Conservation (phyloP, 2,888 invertebrate species). For the Drosophila monieri region DNA sequence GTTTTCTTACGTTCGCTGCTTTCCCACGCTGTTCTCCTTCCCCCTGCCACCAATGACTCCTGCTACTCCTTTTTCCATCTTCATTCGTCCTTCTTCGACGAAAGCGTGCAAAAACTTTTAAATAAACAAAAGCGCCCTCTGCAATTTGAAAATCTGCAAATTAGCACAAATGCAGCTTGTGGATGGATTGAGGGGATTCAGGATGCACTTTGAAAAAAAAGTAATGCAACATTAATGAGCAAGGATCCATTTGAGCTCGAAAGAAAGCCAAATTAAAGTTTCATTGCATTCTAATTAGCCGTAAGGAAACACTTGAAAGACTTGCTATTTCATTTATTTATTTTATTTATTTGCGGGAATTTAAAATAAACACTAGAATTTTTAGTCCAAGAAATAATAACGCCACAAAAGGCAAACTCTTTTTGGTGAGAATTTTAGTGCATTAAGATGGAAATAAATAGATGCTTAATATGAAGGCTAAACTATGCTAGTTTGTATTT, state of each 20-base stretch:
- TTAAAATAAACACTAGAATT: too few relatives aligned
- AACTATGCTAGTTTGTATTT: too few relatives aligned
- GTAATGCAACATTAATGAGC: not conserved
- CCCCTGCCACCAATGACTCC: not conserved
- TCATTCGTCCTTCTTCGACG: constrained; percentile 13
- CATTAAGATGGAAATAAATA: too few relatives aligned
- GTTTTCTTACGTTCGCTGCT: constrained; percentile 23
- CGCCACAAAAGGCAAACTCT: not conserved
- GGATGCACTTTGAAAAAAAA: constrained; percentile 5
- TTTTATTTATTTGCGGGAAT: not conserved
- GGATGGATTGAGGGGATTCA: constrained; percentile 29
- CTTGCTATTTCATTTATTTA: not conserved
- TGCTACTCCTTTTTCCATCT: not conserved
- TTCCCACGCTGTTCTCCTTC: constrained; percentile 20
- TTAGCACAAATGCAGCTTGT: constrained; percentile 66
- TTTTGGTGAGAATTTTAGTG: too few relatives aligned
- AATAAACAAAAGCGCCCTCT: constrained; percentile 64
- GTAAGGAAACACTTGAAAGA: not conserved
- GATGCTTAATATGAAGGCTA: too few relatives aligned
- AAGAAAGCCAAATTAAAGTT: constrained; percentile 1
- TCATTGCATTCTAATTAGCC: not conserved
- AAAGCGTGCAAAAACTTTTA: constrained; percentile 52
- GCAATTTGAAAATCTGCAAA: constrained; percentile 72
- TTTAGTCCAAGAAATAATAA: not conserved
- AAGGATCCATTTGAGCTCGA: constrained; percentile 10